These are phyloP conservation scores for Liodrosophila aerea DNA, from an alignment of 2,888 invertebrate genomes.

Conservation along the genomic window DNA sequence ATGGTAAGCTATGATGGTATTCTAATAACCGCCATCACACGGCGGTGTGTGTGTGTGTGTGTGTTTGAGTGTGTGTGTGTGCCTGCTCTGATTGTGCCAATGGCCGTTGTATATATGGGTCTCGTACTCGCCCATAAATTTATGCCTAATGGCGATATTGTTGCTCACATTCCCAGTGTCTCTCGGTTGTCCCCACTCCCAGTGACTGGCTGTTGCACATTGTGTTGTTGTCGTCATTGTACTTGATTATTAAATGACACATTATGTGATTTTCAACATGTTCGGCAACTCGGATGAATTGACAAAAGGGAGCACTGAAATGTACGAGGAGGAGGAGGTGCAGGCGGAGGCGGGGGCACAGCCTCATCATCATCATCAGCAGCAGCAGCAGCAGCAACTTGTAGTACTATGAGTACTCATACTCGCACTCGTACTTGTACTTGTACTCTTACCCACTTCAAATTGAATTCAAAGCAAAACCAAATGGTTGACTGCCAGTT, in stretches of 20 bases:
- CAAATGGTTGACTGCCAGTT: constrained; percentile 51
- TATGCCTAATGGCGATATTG: constrained; percentile 77
- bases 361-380: constrained; percentile 13
- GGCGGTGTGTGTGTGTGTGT: too few species aligned
- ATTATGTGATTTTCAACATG: constrained; percentile 80
- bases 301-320: constrained; percentile 17
- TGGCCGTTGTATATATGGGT: constrained; percentile 53
- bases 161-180: constrained; percentile 25
- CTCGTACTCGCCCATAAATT: constrained; percentile 60
- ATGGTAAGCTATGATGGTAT: too few species aligned
- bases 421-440: not conserved
- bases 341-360: too few species aligned
- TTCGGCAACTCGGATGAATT: constrained; percentile 41
- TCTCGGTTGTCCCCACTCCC: too few species aligned
- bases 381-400: not conserved
- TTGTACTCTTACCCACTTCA: constrained; percentile 52
- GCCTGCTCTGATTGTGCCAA: constrained; percentile 59
- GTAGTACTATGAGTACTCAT: constrained; percentile 23
- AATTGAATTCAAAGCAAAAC: constrained; percentile 65
- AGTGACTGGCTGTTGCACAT: constrained; percentile 40
- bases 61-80: too few species aligned
- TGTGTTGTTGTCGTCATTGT: constrained; percentile 71
- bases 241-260: constrained; percentile 80
- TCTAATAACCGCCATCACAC: too few species aligned
- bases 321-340: too few species aligned